Conservation (phyloP, 2,113 vertebrate genomes). For the Pygoscelis adeliae region DNA sequence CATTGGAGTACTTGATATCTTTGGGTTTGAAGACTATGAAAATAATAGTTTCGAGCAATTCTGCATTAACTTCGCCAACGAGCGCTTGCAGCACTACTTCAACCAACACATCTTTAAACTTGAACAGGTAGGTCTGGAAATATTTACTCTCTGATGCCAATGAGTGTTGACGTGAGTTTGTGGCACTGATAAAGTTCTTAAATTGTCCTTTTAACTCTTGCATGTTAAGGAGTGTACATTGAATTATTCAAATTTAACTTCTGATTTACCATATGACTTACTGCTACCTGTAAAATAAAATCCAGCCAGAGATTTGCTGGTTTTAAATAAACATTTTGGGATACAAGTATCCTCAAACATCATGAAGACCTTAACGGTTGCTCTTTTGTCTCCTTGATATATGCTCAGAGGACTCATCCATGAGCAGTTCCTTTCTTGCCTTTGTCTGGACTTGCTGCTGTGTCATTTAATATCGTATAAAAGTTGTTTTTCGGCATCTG, state of each 20-base stretch:
- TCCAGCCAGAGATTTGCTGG: background rate
- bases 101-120: slow-evolving; percentile 99
- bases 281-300: background rate
- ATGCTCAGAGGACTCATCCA: background rate
- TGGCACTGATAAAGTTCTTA: background rate
- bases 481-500: background rate
- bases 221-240: background rate
- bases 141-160: background rate
- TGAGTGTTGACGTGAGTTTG: background rate
- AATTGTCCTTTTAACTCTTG: background rate
- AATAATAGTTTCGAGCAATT: slow-evolving; percentile 99
- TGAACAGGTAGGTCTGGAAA: slow-evolving; percentile 85
- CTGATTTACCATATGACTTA: rapidly evolving
- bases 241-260: background rate
- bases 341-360: background rate
- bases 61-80: slow-evolving; percentile 99
- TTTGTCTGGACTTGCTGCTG: background rate
- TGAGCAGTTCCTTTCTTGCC: background rate
- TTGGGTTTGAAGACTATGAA: slow-evolving; percentile 98
- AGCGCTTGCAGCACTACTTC: slow-evolving; percentile 98
- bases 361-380: background rate
- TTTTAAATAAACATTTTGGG: background rate
- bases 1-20: slow-evolving; percentile 97
- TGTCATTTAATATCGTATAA: background rate
- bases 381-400: background rate